Evolutionary conservation across 2,888 invertebrate genomes (phyloP).

Genomic region (Sialis fuliginosa): DNA sequence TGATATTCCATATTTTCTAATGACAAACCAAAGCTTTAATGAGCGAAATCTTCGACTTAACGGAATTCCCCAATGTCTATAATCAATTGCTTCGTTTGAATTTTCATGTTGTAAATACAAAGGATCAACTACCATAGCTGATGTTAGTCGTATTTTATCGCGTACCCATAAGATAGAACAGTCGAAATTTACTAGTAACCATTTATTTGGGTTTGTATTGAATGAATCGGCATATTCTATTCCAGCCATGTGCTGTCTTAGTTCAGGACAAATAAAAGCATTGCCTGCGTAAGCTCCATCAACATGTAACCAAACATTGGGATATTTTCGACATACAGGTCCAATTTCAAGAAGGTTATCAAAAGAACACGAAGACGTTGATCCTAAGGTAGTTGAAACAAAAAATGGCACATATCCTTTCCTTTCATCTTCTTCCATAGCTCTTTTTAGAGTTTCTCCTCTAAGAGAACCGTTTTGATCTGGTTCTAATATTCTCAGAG

Average conservation of each 20-base stretch:
- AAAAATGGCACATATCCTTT: slow-evolving; percentile 68
- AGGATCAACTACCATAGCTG: slow-evolving; percentile 73
- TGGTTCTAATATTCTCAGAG: slow-evolving; percentile 49
- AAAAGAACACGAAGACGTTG: slow-evolving; percentile 69
- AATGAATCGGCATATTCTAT: slow-evolving; percentile 67
- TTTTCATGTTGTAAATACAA: slow-evolving; percentile 71
- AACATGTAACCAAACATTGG: slow-evolving; percentile 68
- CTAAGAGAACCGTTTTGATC: slow-evolving; percentile 48
- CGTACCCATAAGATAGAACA: slow-evolving; percentile 72
- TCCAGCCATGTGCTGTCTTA: slow-evolving; percentile 43
- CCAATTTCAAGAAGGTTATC: slow-evolving; percentile 67
- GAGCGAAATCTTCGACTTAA: slow-evolving; percentile 69
- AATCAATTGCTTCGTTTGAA: slow-evolving; percentile 48
- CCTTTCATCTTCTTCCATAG: slow-evolving; percentile 52
- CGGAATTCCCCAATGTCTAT: slow-evolving; percentile 76
- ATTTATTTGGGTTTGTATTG: slow-evolving; percentile 79
- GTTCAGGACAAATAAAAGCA: slow-evolving; percentile 71
- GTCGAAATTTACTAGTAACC: slow-evolving; percentile 71
- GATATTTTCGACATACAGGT: slow-evolving; percentile 40
- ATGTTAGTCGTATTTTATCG: slow-evolving; percentile 57
- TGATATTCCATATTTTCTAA: slow-evolving; percentile 60
- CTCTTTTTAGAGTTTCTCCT: slow-evolving; percentile 39
- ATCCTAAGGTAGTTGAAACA: slow-evolving; percentile 66
- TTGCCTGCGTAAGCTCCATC: slow-evolving; percentile 81
- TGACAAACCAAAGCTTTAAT: slow-evolving; percentile 77